These are phyloP conservation scores for Branchipolynoe longqiensis DNA, from an alignment of 2,888 invertebrate genomes.

Conservation along the genomic window DNA sequence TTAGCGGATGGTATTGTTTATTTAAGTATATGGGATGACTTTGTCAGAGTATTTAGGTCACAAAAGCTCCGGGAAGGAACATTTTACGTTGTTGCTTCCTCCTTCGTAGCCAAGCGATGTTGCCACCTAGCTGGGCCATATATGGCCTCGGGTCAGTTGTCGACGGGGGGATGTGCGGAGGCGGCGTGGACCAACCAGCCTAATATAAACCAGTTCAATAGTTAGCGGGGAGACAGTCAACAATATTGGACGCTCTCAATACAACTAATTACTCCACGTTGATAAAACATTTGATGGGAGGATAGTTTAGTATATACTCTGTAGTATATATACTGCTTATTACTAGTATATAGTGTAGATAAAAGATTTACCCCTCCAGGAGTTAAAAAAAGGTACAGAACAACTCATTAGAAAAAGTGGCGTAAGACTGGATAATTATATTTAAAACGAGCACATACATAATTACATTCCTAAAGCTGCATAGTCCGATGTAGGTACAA, in stretches of 20 bases:
- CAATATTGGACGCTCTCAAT: too few relatives aligned
- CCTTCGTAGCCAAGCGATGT: background rate
- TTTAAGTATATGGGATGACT: background rate
- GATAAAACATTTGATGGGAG: too few relatives aligned
- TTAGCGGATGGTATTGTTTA: too few relatives aligned
- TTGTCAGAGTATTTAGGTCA: background rate
- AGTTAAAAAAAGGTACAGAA: too few relatives aligned
- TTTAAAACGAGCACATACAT: background rate
- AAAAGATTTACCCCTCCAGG: too few relatives aligned
- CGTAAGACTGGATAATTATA: background rate
- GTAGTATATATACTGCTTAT: too few relatives aligned
- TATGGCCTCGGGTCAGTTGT: slow-evolving; percentile 15
- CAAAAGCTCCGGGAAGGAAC: background rate
- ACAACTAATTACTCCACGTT: too few relatives aligned
- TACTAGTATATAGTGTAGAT: too few relatives aligned
- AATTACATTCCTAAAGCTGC: too few relatives aligned
- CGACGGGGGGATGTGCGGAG: background rate
- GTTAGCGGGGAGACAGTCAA: background rate
- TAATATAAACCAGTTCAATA: background rate
- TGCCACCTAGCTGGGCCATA: background rate
- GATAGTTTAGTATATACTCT: too few relatives aligned
- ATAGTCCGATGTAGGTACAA: too few relatives aligned
- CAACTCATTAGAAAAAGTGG: background rate
- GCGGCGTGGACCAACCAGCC: background rate
- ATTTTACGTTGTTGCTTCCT: slow-evolving; percentile 5